Percentiles rank a stretch among this genome's conserved stretches.
phyloP scores from a whole-genome alignment of 53 echinoderm and acorn worm genomes.

The Mesocentrotus franciscanus region DNA sequence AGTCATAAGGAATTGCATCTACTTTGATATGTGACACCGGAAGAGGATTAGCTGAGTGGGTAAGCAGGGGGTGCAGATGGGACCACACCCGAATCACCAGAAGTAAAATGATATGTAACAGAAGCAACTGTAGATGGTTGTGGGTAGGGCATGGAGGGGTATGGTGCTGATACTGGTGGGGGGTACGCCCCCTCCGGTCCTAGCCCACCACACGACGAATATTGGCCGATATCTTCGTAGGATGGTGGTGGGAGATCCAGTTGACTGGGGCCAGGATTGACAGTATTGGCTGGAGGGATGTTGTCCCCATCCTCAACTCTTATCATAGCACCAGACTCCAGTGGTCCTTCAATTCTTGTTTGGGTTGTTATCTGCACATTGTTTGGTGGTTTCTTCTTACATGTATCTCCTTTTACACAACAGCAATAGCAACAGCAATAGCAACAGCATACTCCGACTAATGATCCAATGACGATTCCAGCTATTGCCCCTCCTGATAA shows the following conservation, averaged over 20 bases:
- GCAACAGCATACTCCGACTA: background rate
- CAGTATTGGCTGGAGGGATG: background rate
- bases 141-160: background rate
- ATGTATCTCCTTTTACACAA: background rate
- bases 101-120: background rate
- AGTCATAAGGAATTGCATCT: background rate
- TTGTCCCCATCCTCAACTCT: background rate
- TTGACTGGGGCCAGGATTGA: background rate
- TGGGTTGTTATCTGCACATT: background rate
- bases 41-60: background rate
- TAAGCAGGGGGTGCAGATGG: background rate
- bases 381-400: constrained; percentile 1
- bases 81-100: no score
- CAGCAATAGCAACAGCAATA: constrained; percentile 17
- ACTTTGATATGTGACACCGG: background rate
- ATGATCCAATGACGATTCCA: constrained; percentile 20
- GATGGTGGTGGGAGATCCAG: background rate
- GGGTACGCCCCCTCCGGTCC: background rate
- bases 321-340: background rate
- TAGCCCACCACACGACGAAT: background rate
- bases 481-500: background rate
- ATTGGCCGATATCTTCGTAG: background rate
- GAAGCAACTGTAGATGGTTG: background rate
- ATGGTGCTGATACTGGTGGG: background rate
- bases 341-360: background rate